Base-by-base conservation (phyloP, 2,888 invertebrate species). In the Epiblema foenella region DNA sequence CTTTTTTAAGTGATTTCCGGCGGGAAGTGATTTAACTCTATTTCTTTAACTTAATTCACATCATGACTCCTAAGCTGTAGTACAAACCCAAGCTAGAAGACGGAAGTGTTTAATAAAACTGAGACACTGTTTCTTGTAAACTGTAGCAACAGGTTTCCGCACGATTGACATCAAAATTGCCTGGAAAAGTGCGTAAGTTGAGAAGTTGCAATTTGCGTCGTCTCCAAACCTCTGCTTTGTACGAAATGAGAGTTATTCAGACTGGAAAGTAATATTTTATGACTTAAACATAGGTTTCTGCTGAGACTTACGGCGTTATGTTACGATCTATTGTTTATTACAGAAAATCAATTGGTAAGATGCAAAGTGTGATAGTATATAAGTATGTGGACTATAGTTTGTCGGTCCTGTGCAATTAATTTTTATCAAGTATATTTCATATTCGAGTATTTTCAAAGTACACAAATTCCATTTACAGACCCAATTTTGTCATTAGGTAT, bases 81-180 rank as follows among this genome's bases (percentile, higher is more conserved):
- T n/a, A 15, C 46, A n/a, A 12, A 46, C 8, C n/a, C 46, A 46
- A 46, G 46, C 46, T 8, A 46, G 42, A 12, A 12, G 15, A 5
- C 42, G n/a, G 5, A 29, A 5, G 29, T 33, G 15, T n/a, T n/a
- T n/a, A 46, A 8, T 46, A 8, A n/a, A 46, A 46, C n/a, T 46
- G 46, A 46, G 42, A 4, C 42, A 42, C 68, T 68, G 68, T 68
- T 42, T 18, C 10, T 5, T 54, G 24, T 29, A 52, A 54, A 17
- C 65, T 70, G 52, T 51, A 46, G 46, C 49, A 66, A 63, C 65
- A 54, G 56, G 63, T 77, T 77, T 77, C 68, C 46, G 69, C 72
- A 69, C 71, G 76, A 76, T 70, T 83, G 86, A 86, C 85, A 80
- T 76, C 83, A 82, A 87, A 86, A 87, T 89, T 87, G 81, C 82